phyloP scores from a whole-genome alignment of 2,113 vertebrate species.

The Tonatia bakeri region DNA sequence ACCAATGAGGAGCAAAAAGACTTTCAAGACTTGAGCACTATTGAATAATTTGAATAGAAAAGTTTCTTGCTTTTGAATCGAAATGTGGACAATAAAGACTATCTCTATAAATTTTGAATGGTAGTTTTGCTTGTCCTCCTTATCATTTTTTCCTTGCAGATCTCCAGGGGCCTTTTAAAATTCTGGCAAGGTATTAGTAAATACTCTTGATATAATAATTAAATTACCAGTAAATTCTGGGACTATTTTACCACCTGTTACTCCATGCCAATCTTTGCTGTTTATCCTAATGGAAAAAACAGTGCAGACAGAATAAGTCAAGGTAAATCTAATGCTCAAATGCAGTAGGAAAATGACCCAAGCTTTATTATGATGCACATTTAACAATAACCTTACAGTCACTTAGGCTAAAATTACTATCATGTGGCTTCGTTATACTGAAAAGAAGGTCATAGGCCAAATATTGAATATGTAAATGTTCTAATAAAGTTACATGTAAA shows the following conservation, averaged over 20 bases:
- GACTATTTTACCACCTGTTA: not conserved
- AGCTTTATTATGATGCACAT: not conserved
- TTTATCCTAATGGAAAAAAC: not conserved
- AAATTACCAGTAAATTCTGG: not conserved
- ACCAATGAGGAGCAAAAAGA: not conserved
- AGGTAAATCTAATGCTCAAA: conserved; percentile 8
- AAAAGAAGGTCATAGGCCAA: not conserved
- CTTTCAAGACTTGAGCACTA: not conserved
- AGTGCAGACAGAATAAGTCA: not conserved
- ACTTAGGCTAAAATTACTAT: not conserved
- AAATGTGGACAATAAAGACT: not conserved
- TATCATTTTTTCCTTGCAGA: conserved; percentile 6
- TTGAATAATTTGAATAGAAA: not conserved
- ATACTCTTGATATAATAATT: not conserved
- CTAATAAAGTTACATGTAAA: not conserved
- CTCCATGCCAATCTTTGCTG: not conserved
- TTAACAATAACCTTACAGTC: not conserved
- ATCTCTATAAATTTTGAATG: not conserved
- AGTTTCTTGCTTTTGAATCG: conserved; percentile 7
- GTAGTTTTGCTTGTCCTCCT: not conserved
- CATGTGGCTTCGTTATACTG: not conserved
- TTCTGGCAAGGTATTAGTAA: not conserved
- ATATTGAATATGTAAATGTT: not conserved
- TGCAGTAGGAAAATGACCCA: not conserved
- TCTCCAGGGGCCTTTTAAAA: not conserved